Base-by-base conservation (phyloP, 1,140 invertebrate genomes). In the Asbolus verrucosus region DNA sequence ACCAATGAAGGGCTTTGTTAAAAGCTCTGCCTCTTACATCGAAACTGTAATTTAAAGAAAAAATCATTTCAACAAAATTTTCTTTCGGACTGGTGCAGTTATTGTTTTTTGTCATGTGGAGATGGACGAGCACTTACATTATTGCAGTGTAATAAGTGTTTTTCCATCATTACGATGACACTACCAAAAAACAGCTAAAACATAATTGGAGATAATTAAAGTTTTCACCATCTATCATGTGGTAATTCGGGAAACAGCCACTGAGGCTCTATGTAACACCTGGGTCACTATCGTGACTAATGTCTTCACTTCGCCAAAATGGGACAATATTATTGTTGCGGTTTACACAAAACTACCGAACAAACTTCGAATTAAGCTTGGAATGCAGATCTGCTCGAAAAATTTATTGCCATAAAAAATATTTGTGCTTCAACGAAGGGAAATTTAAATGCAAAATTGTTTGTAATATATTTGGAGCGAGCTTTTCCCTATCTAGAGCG, bases 11-110 rank as follows among this genome's bases (percentile, higher is more conserved):
- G 0, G 91, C 92, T 78, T 91, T 89, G 78, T 88, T 89, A 79
- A 93, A 91, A 0, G 91, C 84, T 67, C 91, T 81, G 0, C 92
- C 92, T 50, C 92, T 84, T 2, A 93, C 91, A 79, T 94, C 92
- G 79, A 92, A 93, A 81, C 92, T 94, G 84, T 0, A 86, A 87
- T 41, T 60, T 81, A 83, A 46, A n/a, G 60, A 69, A 24, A 39
- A 4, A n/a, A 1, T 6, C 46, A 66, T 30, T 5, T 4, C 27
- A 8, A 30, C 27, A 8, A 30, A 30, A n/a, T n/a, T n/a, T n/a
- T n/a, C n/a, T n/a, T n/a, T n/a, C n/a, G n/a, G n/a, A n/a, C 46
- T 54, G 21, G 15, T 21, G 14, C 46, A 27, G 14, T 16, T 14
- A 54, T 27, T 54, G 19, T 54, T 54, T 21, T 54, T 11, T 54